Evolutionary conservation across 2,888 invertebrate species (phyloP), one percentile per base, ranked within the genome.

Genomic region (Xanthostigma xanthostigma): DNA sequence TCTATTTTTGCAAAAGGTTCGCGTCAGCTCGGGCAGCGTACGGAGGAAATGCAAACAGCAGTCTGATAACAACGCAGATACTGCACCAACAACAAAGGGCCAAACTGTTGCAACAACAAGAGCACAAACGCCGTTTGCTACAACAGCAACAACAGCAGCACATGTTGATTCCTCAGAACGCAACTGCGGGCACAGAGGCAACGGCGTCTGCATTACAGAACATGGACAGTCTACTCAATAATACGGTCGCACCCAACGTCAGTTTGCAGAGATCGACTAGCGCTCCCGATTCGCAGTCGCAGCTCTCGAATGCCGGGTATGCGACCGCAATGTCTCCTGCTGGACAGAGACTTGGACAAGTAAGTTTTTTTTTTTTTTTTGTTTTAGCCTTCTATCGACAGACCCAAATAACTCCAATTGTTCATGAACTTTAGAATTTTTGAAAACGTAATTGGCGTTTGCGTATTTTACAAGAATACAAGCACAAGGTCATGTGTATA

Each of bases 241-340:
- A 84, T 58, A 84, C 83, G 44, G 88, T 89, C 53, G 89, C 91
- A 48, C 89, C 89, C 46, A 94, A 94, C 67, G 93, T 94, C 47
- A 81, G 92, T 52, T 73, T 93, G 54, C 84, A 87, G 65, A 73
- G 82, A 51, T 77, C 79, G 39, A 75, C 79, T 56, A 68, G 66
- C 55, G 66, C 74, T 57, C 73, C 73, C 11, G 71, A 75, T 51
- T 72, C 74, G 53, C 73, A 74, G 44, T 70, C 81, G 53, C 83
- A 82, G 57, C 81, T 82, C 38, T 43, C 57, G 58, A 27, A 27
- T 27, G 27, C 27, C 1, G 27, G 27, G 27, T 27, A 27, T 27
- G 27, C 27, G 27, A 27, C 27, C 27, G 27, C 27, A 27, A 27
- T 27, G 27, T 27, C 27, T 27, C 27, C 27, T 27, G 27, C 27